Evolutionary conservation across 2,888 invertebrate species (phyloP).

Genomic region (Sipha maydis): DNA sequence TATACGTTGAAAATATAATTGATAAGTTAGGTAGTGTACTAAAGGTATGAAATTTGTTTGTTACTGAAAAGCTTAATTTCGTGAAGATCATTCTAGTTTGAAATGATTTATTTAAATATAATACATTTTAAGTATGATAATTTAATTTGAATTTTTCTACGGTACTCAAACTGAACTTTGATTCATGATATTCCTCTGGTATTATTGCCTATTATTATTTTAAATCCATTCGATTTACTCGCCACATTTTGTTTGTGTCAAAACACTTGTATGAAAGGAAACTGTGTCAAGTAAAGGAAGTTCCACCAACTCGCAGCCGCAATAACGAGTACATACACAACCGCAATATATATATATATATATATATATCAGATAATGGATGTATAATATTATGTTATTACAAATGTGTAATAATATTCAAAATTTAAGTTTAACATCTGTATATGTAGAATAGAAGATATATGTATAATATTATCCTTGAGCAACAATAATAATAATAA

Average conservation of each 20-base stretch:
- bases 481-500: background rate
- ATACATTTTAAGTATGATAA: too few relatives aligned
- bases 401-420: background rate
- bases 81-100: too few relatives aligned
- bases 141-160: too few relatives aligned
- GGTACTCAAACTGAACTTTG: too few relatives aligned
- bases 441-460: background rate
- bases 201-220: too few relatives aligned
- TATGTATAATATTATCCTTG: background rate
- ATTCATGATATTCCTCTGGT: too few relatives aligned
- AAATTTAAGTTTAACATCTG: background rate
- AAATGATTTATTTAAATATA: too few relatives aligned
- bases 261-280: background rate
- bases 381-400: background rate
- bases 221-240: background rate
- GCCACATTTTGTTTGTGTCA: background rate
- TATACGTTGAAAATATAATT: too few relatives aligned
- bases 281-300: conserved; percentile 2
- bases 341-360: too few relatives aligned
- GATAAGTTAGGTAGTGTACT: too few relatives aligned
- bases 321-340: background rate
- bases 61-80: too few relatives aligned
- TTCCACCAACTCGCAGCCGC: background rate
- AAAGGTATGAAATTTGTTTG: too few relatives aligned
- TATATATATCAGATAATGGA: background rate